Evolutionary conservation across 2,888 invertebrate genomes (phyloP), one percentile per base, ranked within the genome.

Genomic region (Syrphus vitripennis): DNA sequence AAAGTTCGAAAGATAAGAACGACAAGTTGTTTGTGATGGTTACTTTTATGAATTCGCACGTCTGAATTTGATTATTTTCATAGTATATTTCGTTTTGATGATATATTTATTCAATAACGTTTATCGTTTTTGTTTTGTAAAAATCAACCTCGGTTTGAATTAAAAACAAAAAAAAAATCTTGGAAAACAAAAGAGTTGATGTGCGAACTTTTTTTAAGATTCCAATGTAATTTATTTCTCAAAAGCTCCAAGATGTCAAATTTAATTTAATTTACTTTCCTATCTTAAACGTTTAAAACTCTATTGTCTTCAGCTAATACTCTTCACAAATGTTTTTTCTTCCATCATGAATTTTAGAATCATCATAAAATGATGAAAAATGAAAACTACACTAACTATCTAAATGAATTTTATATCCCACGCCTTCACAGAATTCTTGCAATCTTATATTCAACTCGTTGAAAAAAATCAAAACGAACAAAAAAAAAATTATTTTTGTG

Each of bases 311-410:
- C 7, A 19, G 45, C 1, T 19, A 10, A 34, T 9, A 9, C 21
- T 2, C 3, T 1, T 0, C 12, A 14, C 12, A 48, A 48, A 5
- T 2, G 4, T 10, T 19, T 1, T 19, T 0, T 21, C 9, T 31
- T 31, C 59, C 21, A 37, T 37, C 12, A 3, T 48, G 21, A 48
- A 76, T 80, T n/a, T n/a, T 80, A 80, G 71, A 67, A 69, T 80
- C 80, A 72, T 59, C 59, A 34, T 21, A 67, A 72, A 69, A 71
- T 71, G n/a, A n/a, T n/a, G n/a, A n/a, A 59, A 59, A 76, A 67
- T 76, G 40, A 81, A 81, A 86, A 81, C 77, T 81, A 81, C 55
- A 59, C 50, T 67, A 48, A 40, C 70, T 67, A 48, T 31, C 70
- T 45, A 7, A 45, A 42, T 65, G 26, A 26, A 5, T 45, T 26